These are phyloP conservation scores for Oryzias curvinotus DNA, from an alignment of 2,113 vertebrate genomes.

Conservation along the genomic window DNA sequence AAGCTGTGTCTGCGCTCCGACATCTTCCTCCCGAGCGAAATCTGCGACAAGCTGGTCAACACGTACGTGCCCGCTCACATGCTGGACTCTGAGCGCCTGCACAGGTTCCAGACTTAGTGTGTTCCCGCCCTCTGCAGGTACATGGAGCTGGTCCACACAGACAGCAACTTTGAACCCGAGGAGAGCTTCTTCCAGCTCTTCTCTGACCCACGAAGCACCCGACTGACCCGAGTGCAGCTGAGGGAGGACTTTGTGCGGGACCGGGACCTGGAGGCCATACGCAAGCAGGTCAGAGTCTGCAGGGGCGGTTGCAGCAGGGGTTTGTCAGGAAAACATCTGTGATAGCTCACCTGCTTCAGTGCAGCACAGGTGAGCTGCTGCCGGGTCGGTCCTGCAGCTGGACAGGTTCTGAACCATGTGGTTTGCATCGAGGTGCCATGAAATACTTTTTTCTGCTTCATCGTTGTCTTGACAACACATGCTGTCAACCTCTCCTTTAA, in stretches of 20 bases:
- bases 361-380: no score
- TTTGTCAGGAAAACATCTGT: background rate
- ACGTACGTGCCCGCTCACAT: conserved; percentile 74
- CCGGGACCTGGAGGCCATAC: conserved; percentile 92
- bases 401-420: no score
- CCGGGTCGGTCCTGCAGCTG: no score
- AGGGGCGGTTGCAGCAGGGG: no score
- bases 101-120: background rate
- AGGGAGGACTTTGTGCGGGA: conserved; percentile 89
- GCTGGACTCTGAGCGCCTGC: background rate
- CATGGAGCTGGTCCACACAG: conserved; percentile 91
- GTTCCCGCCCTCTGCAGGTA: conserved; percentile 76
- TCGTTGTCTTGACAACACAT: no score
- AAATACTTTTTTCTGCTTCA: no score
- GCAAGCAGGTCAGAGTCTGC: conserved; percentile 84
- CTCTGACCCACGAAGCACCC: conserved; percentile 91
- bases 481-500: no score
- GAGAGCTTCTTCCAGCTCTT: conserved; percentile 96
- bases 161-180: conserved; percentile 88
- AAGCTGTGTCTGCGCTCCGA: conserved; percentile 86
- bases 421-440: no score
- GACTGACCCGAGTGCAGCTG: conserved; percentile 90
- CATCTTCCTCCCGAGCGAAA: conserved; percentile 96
- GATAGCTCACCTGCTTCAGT: background rate
- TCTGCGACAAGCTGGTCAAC: conserved; percentile 94